Evolutionary conservation across 1,140 invertebrate species (phyloP), one percentile per base, ranked within the genome.

Genomic region (Drosophila pectinifera): DNA sequence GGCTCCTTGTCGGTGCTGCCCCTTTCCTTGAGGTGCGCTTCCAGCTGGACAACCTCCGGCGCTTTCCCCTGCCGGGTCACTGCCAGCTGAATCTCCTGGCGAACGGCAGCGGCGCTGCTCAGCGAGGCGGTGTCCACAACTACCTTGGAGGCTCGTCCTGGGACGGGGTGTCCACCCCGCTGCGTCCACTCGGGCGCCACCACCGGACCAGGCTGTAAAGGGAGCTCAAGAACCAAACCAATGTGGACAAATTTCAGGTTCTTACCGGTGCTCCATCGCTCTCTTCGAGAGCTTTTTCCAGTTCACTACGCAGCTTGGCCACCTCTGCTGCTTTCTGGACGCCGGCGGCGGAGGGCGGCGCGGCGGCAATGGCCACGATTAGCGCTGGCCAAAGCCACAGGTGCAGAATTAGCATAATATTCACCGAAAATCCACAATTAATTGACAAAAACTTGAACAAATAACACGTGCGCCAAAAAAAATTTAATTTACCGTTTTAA

Each of bases 181-280:
- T 62, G 58, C 1, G 86, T 88, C 90, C 90, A 91, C 0, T 2
- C 20, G 0, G 90, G 90, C 8, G 91, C 90, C 42, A 85, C 84
- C 22, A 91, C 68, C 5, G 89, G 72, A 4, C 83, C 86, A 13
- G 59, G 38, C 75, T 82, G 20, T 4, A 39, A 14, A 7, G 41
- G 34, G 8, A 5, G 8, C 5, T 10, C 3, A 18, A n/a, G 1
- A 53, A 5, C 26, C 10, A 14, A 31, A 1, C 20, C n/a, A 8
- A 26, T 34, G 5, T 18, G 13, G 2, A 6, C 4, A 5, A n/a
- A 2, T 0, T 7, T 4, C 0, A 53, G 5, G 13, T 41, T 28
- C 63, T 48, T 53, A 68, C 79, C 31, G 54, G 42, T 13, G 26
- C 64, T 28, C 39, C 45, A 16, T 78, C 57, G 7, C 45, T 62